These are phyloP conservation scores for Wiebesia pumilae DNA, from an alignment of 1,140 invertebrate species.

Conservation along the genomic window DNA sequence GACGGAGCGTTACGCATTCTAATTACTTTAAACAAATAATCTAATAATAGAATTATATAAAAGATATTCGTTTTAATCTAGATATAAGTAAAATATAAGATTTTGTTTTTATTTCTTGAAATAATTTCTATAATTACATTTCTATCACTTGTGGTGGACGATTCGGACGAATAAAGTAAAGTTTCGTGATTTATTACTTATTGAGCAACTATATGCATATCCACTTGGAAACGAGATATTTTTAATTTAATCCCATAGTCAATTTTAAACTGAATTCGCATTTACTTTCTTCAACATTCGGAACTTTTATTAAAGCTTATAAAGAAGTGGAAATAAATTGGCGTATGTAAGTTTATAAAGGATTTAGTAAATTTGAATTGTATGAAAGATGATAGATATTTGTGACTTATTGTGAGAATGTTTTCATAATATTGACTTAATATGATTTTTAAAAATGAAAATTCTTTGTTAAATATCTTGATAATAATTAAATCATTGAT, in stretches of 20 bases:
- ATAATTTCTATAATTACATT: slow-evolving; percentile 21
- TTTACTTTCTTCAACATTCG: background rate
- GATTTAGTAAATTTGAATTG: background rate
- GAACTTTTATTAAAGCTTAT: background rate
- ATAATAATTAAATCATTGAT: no score
- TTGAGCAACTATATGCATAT: slow-evolving; percentile 3
- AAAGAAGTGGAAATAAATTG: slow-evolving; percentile 5
- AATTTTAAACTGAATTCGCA: slow-evolving; percentile 5
- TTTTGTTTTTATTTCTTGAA: slow-evolving; percentile 8
- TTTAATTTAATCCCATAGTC: slow-evolving; percentile 6
- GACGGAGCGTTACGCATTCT: background rate
- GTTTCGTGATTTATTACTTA: background rate
- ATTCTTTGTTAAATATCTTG: no score
- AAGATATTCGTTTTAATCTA: background rate
- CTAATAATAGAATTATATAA: background rate
- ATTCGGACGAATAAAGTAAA: slow-evolving; percentile 4
- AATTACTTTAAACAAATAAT: background rate
- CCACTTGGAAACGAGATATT: slow-evolving; percentile 14
- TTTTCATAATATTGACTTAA: background rate
- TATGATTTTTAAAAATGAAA: no score
- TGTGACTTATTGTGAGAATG: no score
- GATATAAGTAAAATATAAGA: background rate
- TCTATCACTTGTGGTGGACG: background rate
- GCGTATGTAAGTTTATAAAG: background rate
- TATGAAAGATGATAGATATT: background rate